Evolutionary conservation across 2,888 invertebrate genomes (phyloP).

Genomic region (Eilema caniola): DNA sequence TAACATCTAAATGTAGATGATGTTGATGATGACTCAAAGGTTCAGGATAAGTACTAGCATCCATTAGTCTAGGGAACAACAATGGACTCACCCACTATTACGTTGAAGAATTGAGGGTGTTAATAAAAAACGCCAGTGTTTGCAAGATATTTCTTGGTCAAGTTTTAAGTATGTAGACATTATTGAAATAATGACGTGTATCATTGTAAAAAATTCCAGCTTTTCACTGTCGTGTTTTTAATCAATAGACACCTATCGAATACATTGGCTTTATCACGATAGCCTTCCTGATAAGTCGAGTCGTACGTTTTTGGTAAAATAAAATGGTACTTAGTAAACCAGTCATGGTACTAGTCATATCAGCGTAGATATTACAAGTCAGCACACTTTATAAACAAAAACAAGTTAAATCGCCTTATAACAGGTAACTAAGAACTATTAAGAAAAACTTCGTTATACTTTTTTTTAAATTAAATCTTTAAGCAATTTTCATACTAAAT

Average conservation of each 20-base stretch:
- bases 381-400: neutral
- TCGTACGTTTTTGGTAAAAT: neutral
- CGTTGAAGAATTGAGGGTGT: too few species aligned
- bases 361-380: neutral
- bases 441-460: too few species aligned
- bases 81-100: too few species aligned
- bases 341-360: neutral
- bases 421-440: neutral
- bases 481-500: too few species aligned
- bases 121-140: too few species aligned
- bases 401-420: neutral
- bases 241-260: slow-evolving; percentile 13
- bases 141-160: too few species aligned
- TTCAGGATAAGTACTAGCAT: too few species aligned
- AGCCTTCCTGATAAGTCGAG: slow-evolving; percentile 13
- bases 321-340: neutral
- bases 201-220: neutral
- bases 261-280: slow-evolving; percentile 33
- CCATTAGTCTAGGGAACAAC: too few species aligned
- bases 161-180: too few species aligned
- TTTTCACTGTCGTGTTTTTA: neutral
- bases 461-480: too few species aligned
- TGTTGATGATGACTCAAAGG: too few species aligned
- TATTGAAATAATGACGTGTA: neutral
- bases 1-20: too few species aligned